phyloP scores from a whole-genome alignment of 2,888 invertebrate species.

The Eupithecia exiguata region DNA sequence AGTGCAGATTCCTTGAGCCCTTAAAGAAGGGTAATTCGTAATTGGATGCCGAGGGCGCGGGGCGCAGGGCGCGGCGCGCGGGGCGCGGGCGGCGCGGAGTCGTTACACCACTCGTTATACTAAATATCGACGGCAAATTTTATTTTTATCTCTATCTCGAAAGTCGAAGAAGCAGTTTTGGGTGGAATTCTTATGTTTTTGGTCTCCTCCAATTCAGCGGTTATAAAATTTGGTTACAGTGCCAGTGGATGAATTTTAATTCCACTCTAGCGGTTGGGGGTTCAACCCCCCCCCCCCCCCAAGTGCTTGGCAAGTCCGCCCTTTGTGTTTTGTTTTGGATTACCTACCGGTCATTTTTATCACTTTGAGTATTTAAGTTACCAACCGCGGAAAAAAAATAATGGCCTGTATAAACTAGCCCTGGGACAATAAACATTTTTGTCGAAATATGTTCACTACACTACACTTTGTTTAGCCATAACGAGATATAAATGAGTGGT shows the following conservation, averaged over 20 bases:
- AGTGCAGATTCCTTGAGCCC: slow-evolving; percentile 24
- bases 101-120: not conserved
- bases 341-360: too few species aligned
- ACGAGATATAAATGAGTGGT: too few species aligned
- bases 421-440: too few species aligned
- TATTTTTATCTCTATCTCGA: not conserved
- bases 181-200: not conserved
- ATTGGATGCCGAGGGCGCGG: slow-evolving; percentile 21
- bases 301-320: too few species aligned
- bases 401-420: too few species aligned
- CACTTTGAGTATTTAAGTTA: too few species aligned
- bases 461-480: too few species aligned
- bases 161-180: not conserved
- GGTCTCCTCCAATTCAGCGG: not conserved
- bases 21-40: slow-evolving; percentile 36
- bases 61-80: not conserved
- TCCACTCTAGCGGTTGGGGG: too few species aligned
- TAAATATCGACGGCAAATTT: not conserved
- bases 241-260: not conserved
- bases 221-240: not conserved
- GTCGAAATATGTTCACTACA: too few species aligned
- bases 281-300: too few species aligned
- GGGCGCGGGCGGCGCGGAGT: not conserved
- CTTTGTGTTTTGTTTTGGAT: too few species aligned
- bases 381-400: too few species aligned